Base-by-base conservation (phyloP, 2,888 invertebrate species). In the Perithous albicinctus region DNA sequence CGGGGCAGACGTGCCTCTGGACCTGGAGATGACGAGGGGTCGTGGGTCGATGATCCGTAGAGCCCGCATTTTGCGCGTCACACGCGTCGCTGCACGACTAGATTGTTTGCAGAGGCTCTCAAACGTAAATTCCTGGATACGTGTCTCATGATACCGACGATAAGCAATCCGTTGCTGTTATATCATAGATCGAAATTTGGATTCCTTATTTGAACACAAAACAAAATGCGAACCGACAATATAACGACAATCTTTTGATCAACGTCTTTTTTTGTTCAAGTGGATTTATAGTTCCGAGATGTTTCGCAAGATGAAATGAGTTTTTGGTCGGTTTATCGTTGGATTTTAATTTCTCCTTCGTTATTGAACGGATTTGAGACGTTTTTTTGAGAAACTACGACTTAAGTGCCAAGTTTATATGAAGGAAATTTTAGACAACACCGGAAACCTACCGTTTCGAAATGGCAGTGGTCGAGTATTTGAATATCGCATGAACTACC, bases 101-200 rank as follows among this genome's bases (percentile, higher is more conserved):
- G 92, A 92, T 92, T 92, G 92, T 92, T 92, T 92, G 91, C 92
- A 92, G 92, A 90, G 92, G 92, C 92, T 92, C 92, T 92, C 92
- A 92, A 90, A 92, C 87, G 29, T 43, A 23, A 67, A 75, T 59
- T 20, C 32, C 35, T 41, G 3, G 48, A 51, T 10, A 35, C 20
- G 12, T n/a, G n/a, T 35, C 18, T 20, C 12, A 20, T 35, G 56
- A 35, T 32, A 56, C n/a, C 54, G 20, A 51, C 35, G 26, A 32
- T 15, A 69, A 41, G 69, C 51, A 23, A 38, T 26, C 38, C 23
- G 20, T 2, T 38, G 10, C n/a, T 12, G 4, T 15, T n/a, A 6
- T 18, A 20, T 38, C 23, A 29, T 12, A 2, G 41, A 23, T 59
- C 59, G 0, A 1, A 20, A 23, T 63, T 32, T 32, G 32, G 7